These are phyloP conservation scores for Eublepharis macularius DNA, from an alignment of 2,113 vertebrate species.

Conservation along the genomic window DNA sequence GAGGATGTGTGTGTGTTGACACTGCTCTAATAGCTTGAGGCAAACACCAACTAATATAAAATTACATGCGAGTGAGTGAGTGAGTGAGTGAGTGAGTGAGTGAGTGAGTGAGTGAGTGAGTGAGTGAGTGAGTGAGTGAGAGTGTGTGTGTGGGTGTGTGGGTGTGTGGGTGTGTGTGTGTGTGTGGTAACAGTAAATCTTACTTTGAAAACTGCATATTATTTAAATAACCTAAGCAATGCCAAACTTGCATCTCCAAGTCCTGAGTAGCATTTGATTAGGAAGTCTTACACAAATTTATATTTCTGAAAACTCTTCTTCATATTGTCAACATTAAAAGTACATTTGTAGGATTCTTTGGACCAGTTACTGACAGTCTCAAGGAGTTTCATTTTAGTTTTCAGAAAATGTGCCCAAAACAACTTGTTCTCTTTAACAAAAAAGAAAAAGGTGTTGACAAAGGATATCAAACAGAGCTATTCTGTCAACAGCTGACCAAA, in stretches of 20 bases:
- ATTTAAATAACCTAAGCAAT: background rate
- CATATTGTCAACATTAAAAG: background rate
- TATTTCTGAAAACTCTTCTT: background rate
- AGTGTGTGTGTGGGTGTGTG: no score
- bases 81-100: no score
- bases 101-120: no score
- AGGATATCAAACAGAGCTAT: background rate
- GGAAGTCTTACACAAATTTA: background rate
- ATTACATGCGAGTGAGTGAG: no score
- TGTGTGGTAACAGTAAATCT: background rate
- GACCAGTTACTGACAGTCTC: background rate
- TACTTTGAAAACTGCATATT: background rate
- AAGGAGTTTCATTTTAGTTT: background rate
- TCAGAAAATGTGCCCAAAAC: background rate
- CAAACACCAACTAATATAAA: no score
- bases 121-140: no score
- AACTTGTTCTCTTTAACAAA: background rate
- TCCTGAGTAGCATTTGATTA: background rate
- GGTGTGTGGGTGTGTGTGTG: no score
- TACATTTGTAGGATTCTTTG: background rate
- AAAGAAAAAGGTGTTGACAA: background rate
- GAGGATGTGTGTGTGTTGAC: background rate
- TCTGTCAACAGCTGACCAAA: background rate
- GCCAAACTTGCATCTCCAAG: background rate
- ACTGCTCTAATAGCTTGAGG: background rate